These are phyloP conservation scores for Maconellicoccus hirsutus DNA, from an alignment of 1,140 invertebrate species.

Conservation along the genomic window DNA sequence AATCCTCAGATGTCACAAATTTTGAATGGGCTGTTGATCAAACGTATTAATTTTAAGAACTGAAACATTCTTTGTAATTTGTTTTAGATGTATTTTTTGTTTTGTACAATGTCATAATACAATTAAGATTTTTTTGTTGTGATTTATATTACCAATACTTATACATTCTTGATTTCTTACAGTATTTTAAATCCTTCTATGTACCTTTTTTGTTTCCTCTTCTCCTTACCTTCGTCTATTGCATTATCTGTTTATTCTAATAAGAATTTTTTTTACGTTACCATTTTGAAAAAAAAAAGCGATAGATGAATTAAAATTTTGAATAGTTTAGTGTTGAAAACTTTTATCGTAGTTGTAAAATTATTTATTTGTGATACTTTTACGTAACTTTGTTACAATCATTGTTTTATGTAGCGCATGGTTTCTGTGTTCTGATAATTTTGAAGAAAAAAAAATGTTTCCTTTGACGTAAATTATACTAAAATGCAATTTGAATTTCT, in stretches of 20 bases:
- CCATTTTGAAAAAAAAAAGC: background rate
- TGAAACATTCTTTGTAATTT: background rate
- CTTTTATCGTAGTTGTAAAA: background rate
- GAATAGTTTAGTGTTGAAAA: background rate
- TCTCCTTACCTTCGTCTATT: background rate
- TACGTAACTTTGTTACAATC: slow-evolving; percentile 1
- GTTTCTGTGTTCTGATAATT: no score
- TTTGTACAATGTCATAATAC: background rate
- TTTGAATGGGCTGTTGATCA: background rate
- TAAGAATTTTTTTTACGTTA: background rate
- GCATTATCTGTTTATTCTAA: background rate
- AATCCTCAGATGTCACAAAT: background rate
- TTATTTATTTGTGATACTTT: slow-evolving; percentile 6
- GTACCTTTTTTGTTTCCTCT: background rate
- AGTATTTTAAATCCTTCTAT: background rate
- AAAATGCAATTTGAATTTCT: no score
- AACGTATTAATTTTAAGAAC: background rate
- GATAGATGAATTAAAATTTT: no score
- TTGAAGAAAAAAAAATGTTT: no score
- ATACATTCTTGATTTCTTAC: no score
- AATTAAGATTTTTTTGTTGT: background rate
- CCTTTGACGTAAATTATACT: no score
- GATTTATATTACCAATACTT: background rate
- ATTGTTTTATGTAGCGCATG: background rate
- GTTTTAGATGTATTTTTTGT: background rate